A percentile compares a stretch with the other conserved stretches of the same genome.
phyloP scores from a whole-genome alignment of 2,797 vertebrate genomes.

The Propithecus deckenii region DNA sequence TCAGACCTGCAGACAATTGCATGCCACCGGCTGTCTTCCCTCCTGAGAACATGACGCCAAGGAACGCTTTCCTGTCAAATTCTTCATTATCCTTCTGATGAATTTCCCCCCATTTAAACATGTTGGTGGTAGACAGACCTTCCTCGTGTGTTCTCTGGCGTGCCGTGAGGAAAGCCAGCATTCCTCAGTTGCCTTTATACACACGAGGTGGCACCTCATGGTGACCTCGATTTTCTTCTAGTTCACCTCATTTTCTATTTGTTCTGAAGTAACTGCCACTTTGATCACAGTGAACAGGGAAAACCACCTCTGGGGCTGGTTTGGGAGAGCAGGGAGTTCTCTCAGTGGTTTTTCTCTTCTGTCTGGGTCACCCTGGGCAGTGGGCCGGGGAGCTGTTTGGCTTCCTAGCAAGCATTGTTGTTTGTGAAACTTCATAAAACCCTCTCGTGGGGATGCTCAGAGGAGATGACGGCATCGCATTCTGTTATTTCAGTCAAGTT shows the following conservation, averaged over 20 bases:
- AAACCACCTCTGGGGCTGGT: neutral
- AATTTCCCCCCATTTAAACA: neutral
- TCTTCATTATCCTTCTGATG: neutral
- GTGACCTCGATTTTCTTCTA: neutral
- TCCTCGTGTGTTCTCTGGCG: neutral
- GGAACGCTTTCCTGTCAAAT: conserved; percentile 71
- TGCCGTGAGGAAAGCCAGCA: accelerated
- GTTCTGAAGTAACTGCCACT: neutral
- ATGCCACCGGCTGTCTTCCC: conserved; percentile 73
- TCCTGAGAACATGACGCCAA: conserved; percentile 36
- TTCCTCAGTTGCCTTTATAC: neutral
- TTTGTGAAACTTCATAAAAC: conserved; percentile 61
- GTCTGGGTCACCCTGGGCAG: accelerated
- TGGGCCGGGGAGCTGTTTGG: neutral
- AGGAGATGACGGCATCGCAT: neutral
- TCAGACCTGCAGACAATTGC: conserved; percentile 80
- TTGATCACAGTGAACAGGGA: neutral
- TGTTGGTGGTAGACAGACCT: neutral
- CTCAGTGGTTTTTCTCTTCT: neutral
- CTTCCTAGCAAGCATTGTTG: neutral
- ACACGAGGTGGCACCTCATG: neutral
- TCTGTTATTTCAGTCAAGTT: conserved; percentile 56
- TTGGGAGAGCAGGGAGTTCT: neutral
- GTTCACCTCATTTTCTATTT: neutral
- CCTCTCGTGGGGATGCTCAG: neutral